Evolutionary conservation across 1,140 invertebrate species (phyloP).

Genomic region (Nautilus pompilius): DNA sequence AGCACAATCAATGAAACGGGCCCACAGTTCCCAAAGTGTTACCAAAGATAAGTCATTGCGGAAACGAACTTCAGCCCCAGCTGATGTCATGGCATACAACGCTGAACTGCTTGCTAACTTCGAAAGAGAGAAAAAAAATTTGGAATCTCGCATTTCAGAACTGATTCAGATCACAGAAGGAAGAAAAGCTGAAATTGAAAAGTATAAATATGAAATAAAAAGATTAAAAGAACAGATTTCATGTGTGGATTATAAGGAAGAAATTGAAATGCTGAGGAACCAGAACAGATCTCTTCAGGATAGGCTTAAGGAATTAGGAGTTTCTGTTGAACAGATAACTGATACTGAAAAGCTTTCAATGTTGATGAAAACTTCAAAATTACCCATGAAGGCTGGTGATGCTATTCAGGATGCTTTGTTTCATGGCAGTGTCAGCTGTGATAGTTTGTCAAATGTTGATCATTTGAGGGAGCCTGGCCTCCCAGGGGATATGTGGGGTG

Average conservation of each 20-base stretch:
- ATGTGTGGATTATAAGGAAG: constrained; percentile 31
- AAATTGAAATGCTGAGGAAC: constrained; percentile 39
- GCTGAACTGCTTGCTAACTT: constrained; percentile 54
- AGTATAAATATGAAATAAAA: constrained; percentile 48
- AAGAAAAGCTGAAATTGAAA: constrained; percentile 54
- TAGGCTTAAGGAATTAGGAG: constrained; percentile 45
- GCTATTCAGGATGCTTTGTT: constrained; percentile 20
- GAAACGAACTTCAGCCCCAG: constrained; percentile 48
- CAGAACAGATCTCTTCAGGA: constrained; percentile 49
- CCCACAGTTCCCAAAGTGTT: constrained; percentile 52
- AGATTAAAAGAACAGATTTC: constrained; percentile 39
- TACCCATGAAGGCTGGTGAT: constrained; percentile 8
- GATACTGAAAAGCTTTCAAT: constrained; percentile 50
- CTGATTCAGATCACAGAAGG: constrained; percentile 49
- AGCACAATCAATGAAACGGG: constrained; percentile 39
- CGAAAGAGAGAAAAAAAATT: constrained; percentile 53
- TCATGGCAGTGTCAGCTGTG: constrained; percentile 38
- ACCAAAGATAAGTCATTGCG: constrained; percentile 39
- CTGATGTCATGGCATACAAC: constrained; percentile 55
- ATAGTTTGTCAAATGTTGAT: constrained; percentile 40
- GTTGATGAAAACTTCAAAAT: constrained; percentile 24
- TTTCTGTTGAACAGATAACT: constrained; percentile 48
- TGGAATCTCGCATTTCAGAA: constrained; percentile 52
- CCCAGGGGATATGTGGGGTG: not conserved
- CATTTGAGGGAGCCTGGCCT: constrained; percentile 12